Evolutionary conservation across 2,797 vertebrate genomes (phyloP).

Genomic region (Pantherophis vulpinus): DNA sequence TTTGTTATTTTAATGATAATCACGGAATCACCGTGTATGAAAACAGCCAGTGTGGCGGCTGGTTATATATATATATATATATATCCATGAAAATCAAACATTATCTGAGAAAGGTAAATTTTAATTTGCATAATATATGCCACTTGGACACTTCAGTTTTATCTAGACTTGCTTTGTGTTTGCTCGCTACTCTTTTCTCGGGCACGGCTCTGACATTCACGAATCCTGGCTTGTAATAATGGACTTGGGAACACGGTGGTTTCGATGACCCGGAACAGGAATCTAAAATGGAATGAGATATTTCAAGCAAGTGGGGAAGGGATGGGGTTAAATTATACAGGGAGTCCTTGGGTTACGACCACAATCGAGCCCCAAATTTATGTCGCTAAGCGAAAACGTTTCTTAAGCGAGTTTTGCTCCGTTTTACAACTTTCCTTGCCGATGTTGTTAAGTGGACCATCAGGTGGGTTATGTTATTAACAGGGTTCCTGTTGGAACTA

Average conservation of each 20-base stretch:
- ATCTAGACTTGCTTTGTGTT: background rate
- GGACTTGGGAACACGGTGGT: constrained; percentile 74
- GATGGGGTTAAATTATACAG: background rate
- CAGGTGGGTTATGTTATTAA: no score
- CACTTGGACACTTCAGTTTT: background rate
- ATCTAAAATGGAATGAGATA: constrained; percentile 68
- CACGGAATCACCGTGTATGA: background rate
- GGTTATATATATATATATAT: background rate
- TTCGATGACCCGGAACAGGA: constrained; percentile 73
- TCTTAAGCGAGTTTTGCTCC: background rate
- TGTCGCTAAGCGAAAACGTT: background rate
- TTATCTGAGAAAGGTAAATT: background rate
- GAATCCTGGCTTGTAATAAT: constrained; percentile 64
- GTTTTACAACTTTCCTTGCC: background rate
- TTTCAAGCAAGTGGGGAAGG: constrained; percentile 20
- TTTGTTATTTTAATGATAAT: background rate
- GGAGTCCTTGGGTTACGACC: fast-evolving
- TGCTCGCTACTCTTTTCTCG: constrained; percentile 59
- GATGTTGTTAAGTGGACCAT: background rate
- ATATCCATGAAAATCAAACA: constrained; percentile 9
- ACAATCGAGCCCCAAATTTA: background rate
- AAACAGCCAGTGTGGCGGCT: background rate
- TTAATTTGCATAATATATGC: background rate
- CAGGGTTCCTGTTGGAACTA: no score
- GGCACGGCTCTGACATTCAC: constrained; percentile 59